Base-by-base conservation (phyloP, 2,888 invertebrate species). In the Gastrophysa polygoni region DNA sequence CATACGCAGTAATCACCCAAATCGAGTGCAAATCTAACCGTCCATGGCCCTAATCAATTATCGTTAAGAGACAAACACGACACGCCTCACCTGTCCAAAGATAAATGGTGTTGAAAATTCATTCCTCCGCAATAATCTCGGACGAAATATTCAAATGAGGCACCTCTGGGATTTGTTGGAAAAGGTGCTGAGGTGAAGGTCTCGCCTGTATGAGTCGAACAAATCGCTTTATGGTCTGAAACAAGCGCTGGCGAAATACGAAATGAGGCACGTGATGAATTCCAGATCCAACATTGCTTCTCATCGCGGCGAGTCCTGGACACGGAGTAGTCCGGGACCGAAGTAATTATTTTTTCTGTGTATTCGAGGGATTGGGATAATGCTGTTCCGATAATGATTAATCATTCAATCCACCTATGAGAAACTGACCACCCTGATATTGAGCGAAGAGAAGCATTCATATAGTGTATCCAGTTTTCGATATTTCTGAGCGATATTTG, bases 221-320 rank as follows among this genome's bases (percentile, higher is more conserved):
- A 38, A 38, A 38, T 38, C 38, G 38, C 38, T 38, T 38, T 38
- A 38, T 38, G 38, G 38, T 38, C 14, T 38, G 38, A 38, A 38
- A 38, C 7, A 11, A 14, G 38, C 14, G 38, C 14, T 6, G 38
- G 38, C n/a, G n/a, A 38, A 38, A 38, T 38, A 38, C 38, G 14
- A 11, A 38, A 38, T 38, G 38, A 38, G 38, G 14, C n/a, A 14
- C 38, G 3, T 14, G 38, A 38, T 38, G 14, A 38, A 38, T 38
- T 14, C 38, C 3, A 14, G 38, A 38, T 14, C 14, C 38, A 38
- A 24, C 6, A 6, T 32, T 32, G 29, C 8, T 32, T 32, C 10
- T 32, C 29, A 32, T 32, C 38, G 14, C 38, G 14, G 14, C n/a
- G 38, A 14, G 3, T 2, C 29, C 29, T 10, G 14, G 38, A 38